Evolutionary conservation across 2,888 invertebrate species (phyloP), one percentile per base, ranked within the genome.

Genomic region (Argyresthia albistria): DNA sequence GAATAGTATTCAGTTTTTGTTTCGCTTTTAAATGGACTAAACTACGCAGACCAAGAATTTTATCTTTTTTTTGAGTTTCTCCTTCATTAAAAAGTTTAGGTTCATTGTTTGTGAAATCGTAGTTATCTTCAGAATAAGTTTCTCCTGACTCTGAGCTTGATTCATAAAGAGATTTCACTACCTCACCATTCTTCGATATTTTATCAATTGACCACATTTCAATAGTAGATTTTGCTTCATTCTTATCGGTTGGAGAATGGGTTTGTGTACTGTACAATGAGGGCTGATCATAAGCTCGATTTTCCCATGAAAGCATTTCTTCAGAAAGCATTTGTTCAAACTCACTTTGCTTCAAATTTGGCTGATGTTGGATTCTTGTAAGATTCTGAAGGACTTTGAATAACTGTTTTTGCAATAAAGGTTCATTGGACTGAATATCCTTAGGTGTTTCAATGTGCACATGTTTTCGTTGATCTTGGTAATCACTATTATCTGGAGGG

Each of bases 241-340:
- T 61, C 46, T 53, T 62, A 58, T 64, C 67, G 51, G 64, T 59
- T 35, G 58, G 56, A 55, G 25, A 25, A 4, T n/a, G n/a, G n/a
- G 25, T 25, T 2, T 25, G 25, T 25, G 2, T 25, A 25, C 25
- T 25, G 6, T 25, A 25, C 25, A 25, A 25, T 25, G 25, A 25
- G 52, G 75, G 70, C 58, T 69, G 72, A 55, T 70, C 69, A 47
- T 72, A 65, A 43, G 73, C 65, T 49, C 69, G 66, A 51, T 75
- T 68, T 54, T 80, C 76, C 15, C 76, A 69, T n/a, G 69, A 72
- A 39, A 76, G 60, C 70, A 80, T 76, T 63, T 82, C 78, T 50
- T 83, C 72, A 4, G 74, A 74, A 11, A 79, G 60, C 71, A 76
- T 75, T 69, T 75, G 78, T 53, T 79, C 78, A 50, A 77, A 76